phyloP scores from a whole-genome alignment of 2,113 vertebrate species.

The Nothocercus nigrocapillus region DNA sequence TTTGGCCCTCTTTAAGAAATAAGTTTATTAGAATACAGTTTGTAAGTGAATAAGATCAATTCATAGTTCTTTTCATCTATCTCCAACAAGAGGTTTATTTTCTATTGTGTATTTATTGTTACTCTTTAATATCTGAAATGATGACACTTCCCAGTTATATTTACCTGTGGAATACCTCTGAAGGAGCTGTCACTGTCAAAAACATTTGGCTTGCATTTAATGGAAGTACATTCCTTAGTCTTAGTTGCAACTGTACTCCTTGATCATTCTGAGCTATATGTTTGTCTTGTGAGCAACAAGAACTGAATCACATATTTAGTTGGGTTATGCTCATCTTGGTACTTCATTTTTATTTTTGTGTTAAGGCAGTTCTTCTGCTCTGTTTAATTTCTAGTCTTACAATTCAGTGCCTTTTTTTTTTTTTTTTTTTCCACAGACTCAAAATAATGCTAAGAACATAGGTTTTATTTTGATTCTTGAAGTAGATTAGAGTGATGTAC shows the following conservation, averaged over 20 bases:
- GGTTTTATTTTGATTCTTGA: not conserved
- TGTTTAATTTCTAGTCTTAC: not conserved
- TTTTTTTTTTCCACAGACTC: not conserved
- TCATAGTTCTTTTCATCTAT: not conserved
- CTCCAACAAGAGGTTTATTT: not conserved
- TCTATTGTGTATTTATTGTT: not conserved
- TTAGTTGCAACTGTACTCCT: not conserved
- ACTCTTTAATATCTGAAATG: not conserved
- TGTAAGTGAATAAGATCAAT: not conserved
- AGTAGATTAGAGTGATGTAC: not conserved
- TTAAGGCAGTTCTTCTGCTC: not conserved
- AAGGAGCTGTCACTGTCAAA: not conserved
- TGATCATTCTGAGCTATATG: not conserved
- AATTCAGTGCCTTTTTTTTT: not conserved
- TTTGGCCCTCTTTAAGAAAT: not conserved
- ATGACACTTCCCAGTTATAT: not conserved
- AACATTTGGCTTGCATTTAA: not conserved
- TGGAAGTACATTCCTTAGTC: not conserved
- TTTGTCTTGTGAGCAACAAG: not conserved
- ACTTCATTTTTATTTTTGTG: not conserved
- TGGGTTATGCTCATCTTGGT: not conserved
- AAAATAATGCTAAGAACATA: not conserved
- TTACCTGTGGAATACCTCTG: not conserved
- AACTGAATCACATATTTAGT: not conserved
- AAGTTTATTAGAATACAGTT: not conserved